Base-by-base conservation (phyloP, 2,113 vertebrate species). In the Solea solea region DNA sequence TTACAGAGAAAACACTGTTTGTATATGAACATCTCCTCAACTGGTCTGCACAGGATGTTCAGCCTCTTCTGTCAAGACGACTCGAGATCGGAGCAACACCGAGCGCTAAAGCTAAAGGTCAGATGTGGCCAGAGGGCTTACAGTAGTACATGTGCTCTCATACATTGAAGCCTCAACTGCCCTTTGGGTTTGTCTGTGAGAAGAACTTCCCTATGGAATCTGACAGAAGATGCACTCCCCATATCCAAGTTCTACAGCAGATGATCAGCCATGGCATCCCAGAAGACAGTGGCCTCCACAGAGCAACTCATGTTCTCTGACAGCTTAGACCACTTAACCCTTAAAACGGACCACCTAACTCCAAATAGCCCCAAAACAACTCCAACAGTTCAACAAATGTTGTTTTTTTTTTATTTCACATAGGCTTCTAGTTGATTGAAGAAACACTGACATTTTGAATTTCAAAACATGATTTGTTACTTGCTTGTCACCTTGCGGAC, bases 61-160 rank as follows among this genome's bases (percentile, higher is more conserved):
- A 21, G 58, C 25, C 12, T 10, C 50, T 57, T 67, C 46, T 58
- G 42, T 71, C 34, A 60, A 44, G 52, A 48, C 63, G 62, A 64
- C 41, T 14, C 60, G 54, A 72, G n/a, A 27, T 61, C 49, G 65
- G 39, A 14, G 58, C n/a, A 44, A 52, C 25, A 61, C 53, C 64
- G 28, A 69, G 44, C 52, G 42, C 7, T 48, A 50, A 50, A 62
- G 66, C 7, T 34, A 58, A 74, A 81, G 63, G 74, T 60, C 64
- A 70, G 13, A 60, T 42, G 48, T 52, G 39, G 52, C 79, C 61
- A 48, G 52, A 55, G 64, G 72, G 64, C 52, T 34, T 34, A 6
- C 34, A 34, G 21, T 21, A 21, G 21, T 21, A 58, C 58, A 53
- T 4, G 2, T 28, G 2, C n/a, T 27, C 21, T 61, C 52, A 8